Base-by-base conservation (phyloP, 1,140 invertebrate genomes). In the Nylanderia fulva region DNA sequence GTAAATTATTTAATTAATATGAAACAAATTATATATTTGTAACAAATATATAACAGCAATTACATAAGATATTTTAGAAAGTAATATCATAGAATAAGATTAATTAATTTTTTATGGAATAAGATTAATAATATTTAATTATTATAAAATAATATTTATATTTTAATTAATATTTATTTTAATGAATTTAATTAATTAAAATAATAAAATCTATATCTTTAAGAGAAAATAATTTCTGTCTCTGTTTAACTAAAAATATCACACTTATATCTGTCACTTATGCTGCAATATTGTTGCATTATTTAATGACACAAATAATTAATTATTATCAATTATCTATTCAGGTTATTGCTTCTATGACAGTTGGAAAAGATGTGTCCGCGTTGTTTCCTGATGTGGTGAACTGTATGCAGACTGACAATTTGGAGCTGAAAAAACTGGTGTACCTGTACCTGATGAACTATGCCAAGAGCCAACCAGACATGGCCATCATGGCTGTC, bases 401-500 rank as follows among this genome's bases (percentile, higher is more conserved):
- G 33, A 99, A 99, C 94, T 99, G 99, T 93, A 99, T 99, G 99
- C 99, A 99, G 95, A 99, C 99, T 9, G 99, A 99, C 94, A 99
- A 99, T 95, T 95, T 99, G 93, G 99, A 99, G 95, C 94, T 99
- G 88, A 99, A 99, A 95, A 99, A 99, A 93, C 95, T 99, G 54
- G 99, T 99, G 0, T 99, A 99, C 93, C 95, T 99, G 24, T 99
- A 99, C 94, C 95, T 99, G 76, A 99, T 99, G 99, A 99, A 99
- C 94, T 99, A 99, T 96, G 99, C 99, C 69, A 99, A 99, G 95
- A 99, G 98, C 90, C 99, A 99, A 95, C 99, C 99, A 11, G 99
- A 99, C 94, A 99, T 99, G 98, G 99, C 99, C 71, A 99, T 99
- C 80, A 99, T 99, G 99, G 99, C 99, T 52, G 99, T 99, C 42